Base-by-base conservation (phyloP, 2,888 invertebrate species). In the Zhuqinia jingwanae region DNA sequence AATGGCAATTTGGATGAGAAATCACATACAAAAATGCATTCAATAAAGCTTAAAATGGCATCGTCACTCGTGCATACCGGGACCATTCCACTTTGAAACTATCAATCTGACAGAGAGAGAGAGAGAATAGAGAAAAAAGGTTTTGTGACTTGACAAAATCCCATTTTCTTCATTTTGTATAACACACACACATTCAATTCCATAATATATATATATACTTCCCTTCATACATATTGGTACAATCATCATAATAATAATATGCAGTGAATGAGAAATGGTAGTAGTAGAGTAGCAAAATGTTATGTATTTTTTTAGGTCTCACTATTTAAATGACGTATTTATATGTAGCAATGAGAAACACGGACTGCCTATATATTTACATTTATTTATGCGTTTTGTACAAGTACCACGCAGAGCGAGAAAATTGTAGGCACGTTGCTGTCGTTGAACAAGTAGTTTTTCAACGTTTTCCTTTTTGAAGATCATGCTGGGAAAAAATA, bases 1-100 rank as follows among this genome's bases (percentile, higher is more conserved):
- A 76, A 63, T 65, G 53, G 75, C 65, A 83, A 63, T 83, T 65
- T 65, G 36, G 65, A 76, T 76, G 65, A 76, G 76, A 76, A 82
- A 82, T 82, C 60, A 60, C 82, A 75, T 58, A 15, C 22, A 76
- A 30, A 63, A 76, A 77, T 77, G 77, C 68, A 68, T 58, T 78
- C 84, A 84, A 84, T 84, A 85, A 85, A 78, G 85, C 78, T 70
- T 78, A 60, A 78, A 85, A 85, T 78, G 58, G 85, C 45, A 70
- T 60, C 42, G 73, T 73, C 73, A 82, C 73, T 82, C 82, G 82
- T 82, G 82, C 82, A 82, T 82, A 81, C 68, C 45, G 45, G 45
- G 58, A 30, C 70, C 70, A 70, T 78, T 85, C 47, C 78, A 84
- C 68, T 77, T 22, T 47, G 36, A 83, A 83, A 53, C 75, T 76